Evolutionary conservation across 1,140 invertebrate species (phyloP), one percentile per base, ranked within the genome.

Genomic region (Spodoptera litura): DNA sequence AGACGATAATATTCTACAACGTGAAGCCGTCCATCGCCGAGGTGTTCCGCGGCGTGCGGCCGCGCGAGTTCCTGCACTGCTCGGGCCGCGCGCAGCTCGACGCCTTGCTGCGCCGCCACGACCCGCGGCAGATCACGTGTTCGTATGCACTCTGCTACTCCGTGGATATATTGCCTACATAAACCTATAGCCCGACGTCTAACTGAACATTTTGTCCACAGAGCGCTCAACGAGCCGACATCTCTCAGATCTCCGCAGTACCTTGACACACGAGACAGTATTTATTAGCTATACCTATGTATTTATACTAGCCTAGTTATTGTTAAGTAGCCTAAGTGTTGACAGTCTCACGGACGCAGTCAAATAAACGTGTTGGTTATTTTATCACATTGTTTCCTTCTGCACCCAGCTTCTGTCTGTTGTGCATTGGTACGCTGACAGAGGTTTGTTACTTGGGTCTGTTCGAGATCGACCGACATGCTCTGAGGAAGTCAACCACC

Each of bases 1-100:
- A 97, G 88, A 96, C 96, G 6, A 94, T 97, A 31, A 95, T 97
- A 53, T 97, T 97, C 89, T 96, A 96, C 89, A 97, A 97, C 85
- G 93, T 97, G 81, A 97, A 97, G 90, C 96, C 96, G 20, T 97
- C 96, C 70, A 95, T 97, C 11, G 95, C 96, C 52, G 94, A 95
- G 52, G 96, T 97, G 81, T 96, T 97, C 90, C 95, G 96, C 91
- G 97, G 96, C 13, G 96, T 97, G 20, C 95, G 96, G 83, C 97
- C 97, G 13, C 95, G 96, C 62, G 95, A 96, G 84, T 96, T 97
- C 84, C 95, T 95, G 73, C 96, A 96, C 85, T 96, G 96, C 86
- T 92, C 95, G 35, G 96, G 95, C 78, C 96, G 96, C 85, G 89
- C 88, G 3, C 95, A 97, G 89, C 94, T 97, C 10, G 96, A 97